Conservation (phyloP, 2,797 vertebrate species). For the Lindbergichthys nudifrons region DNA sequence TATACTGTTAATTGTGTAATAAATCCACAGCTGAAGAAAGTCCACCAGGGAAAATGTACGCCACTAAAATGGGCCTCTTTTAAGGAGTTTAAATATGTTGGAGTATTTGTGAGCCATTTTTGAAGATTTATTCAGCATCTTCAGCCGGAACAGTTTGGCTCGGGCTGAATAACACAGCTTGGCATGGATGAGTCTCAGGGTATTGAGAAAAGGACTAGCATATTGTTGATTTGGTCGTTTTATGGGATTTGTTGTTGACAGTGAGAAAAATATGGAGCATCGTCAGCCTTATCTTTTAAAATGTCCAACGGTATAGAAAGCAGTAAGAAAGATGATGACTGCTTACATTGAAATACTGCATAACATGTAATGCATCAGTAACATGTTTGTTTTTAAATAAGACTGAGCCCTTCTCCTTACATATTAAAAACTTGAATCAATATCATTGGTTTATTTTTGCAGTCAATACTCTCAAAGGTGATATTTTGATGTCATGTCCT, state of each 20-base stretch:
- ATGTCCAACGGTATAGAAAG: background rate
- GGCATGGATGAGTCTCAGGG: constrained; percentile 1
- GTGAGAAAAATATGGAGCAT: background rate
- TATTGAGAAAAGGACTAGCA: background rate
- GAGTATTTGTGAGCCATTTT: constrained; percentile 21
- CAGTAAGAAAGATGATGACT: background rate
- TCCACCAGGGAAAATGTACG: background rate
- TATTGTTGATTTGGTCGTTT: constrained; percentile 7
- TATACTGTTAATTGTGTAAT: background rate
- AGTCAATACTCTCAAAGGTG: background rate
- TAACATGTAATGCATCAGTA: background rate
- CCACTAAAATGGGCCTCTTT: background rate
- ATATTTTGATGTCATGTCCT: background rate
- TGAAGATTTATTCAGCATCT: constrained; percentile 20
- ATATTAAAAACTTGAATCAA: background rate
- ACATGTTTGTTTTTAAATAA: background rate
- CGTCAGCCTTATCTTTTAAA: background rate
- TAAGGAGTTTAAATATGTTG: background rate
- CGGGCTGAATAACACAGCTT: constrained; percentile 4
- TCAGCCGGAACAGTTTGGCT: constrained; percentile 10
- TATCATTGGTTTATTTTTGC: background rate
- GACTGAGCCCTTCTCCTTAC: background rate
- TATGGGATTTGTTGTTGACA: background rate
- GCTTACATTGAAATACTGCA: background rate
- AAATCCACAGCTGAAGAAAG: background rate